These are phyloP conservation scores for Siniperca chuatsi DNA, from an alignment of 2,113 vertebrate species.

Conservation along the genomic window DNA sequence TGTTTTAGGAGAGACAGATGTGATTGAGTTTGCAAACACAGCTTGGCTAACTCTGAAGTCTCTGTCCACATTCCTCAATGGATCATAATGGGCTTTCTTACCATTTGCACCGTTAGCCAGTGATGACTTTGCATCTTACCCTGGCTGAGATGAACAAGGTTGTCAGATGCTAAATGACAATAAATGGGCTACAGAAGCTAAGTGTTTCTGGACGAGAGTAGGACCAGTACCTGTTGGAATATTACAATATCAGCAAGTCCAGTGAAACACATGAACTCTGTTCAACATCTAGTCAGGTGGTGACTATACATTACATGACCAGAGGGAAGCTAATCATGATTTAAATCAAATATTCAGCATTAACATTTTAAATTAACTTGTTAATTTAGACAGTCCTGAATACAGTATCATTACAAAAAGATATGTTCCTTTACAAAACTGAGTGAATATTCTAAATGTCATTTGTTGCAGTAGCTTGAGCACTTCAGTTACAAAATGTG, in stretches of 20 bases:
- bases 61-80: slow-evolving; percentile 39
- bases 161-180: slow-evolving; percentile 43
- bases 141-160: slow-evolving; percentile 51
- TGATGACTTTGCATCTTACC: slow-evolving; percentile 63
- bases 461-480: slow-evolving; percentile 6
- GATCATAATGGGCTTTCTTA: slow-evolving; percentile 31
- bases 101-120: slow-evolving; percentile 59
- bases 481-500: neutral
- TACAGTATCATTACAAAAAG: neutral
- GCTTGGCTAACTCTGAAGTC: slow-evolving; percentile 25
- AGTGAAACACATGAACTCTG: neutral
- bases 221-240: neutral
- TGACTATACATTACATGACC: neutral
- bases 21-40: slow-evolving; percentile 27
- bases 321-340: neutral
- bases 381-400: neutral
- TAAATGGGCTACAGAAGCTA: slow-evolving; percentile 28
- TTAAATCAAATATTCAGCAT: neutral
- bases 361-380: neutral
- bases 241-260: slow-evolving; percentile 22
- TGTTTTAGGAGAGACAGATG: slow-evolving; percentile 47
- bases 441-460: neutral
- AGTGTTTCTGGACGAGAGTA: slow-evolving; percentile 23
- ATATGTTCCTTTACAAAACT: neutral
- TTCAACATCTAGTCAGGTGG: neutral